Evolutionary conservation across 2,113 vertebrate species (phyloP).

Genomic region (Tyto alba): DNA sequence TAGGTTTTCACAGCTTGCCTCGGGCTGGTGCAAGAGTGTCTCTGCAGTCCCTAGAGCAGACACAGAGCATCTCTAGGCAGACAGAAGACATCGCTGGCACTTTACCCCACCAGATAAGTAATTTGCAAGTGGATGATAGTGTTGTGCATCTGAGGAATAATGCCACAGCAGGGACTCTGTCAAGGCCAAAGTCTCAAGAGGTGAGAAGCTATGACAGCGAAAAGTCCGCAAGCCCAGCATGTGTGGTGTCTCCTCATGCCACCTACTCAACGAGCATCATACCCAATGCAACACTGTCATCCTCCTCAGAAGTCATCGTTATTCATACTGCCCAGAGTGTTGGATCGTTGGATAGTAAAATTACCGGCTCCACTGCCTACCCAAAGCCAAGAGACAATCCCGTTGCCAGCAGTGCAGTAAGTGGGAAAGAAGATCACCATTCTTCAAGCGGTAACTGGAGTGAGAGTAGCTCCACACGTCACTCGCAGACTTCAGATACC

Average conservation of each 20-base stretch:
- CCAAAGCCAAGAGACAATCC: slow-evolving; percentile 62
- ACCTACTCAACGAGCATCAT: slow-evolving; percentile 86
- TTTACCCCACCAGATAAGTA: slow-evolving; percentile 72
- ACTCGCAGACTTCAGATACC: slow-evolving; percentile 62
- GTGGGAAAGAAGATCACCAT: slow-evolving; percentile 53
- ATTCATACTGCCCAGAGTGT: slow-evolving; percentile 75
- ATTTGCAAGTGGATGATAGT: slow-evolving; percentile 77
- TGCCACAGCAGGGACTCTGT: slow-evolving; percentile 54
- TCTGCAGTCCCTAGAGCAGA: slow-evolving; percentile 79
- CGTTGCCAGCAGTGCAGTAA: not conserved
- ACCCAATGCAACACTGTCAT: slow-evolving; percentile 87
- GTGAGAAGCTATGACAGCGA: slow-evolving; percentile 72
- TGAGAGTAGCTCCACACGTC: slow-evolving; percentile 45
- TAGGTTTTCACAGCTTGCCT: slow-evolving; percentile 90
- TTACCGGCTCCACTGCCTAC: slow-evolving; percentile 55
- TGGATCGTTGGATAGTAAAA: slow-evolving; percentile 56
- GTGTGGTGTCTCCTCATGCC: slow-evolving; percentile 86
- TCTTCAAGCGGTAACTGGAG: slow-evolving; percentile 65
- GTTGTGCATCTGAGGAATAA: slow-evolving; percentile 74
- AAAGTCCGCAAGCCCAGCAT: slow-evolving; percentile 68
- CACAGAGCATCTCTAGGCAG: slow-evolving; percentile 70
- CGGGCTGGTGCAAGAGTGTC: slow-evolving; percentile 80
- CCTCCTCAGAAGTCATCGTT: slow-evolving; percentile 82
- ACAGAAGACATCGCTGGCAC: slow-evolving; percentile 63
- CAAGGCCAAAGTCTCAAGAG: slow-evolving; percentile 86